phyloP scores from a whole-genome alignment of 2,797 vertebrate genomes.

The Enteromius anoplus region DNA sequence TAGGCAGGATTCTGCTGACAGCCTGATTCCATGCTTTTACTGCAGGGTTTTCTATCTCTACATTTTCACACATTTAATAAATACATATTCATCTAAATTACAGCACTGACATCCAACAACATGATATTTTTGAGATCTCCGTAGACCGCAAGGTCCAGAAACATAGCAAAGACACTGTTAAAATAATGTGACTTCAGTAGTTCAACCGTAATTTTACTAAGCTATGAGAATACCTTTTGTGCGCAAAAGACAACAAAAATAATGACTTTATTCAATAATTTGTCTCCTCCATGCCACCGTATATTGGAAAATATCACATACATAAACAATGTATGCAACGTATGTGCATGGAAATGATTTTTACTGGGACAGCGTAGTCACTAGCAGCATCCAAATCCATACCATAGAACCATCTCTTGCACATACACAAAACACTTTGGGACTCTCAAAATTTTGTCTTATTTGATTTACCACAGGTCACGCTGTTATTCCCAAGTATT shows the following conservation, averaged over 20 bases:
- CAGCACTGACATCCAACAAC: not conserved
- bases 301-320: too few relatives aligned
- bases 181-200: too few relatives aligned
- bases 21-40: not conserved
- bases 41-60: not conserved
- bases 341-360: not conserved
- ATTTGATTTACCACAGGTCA: constrained; percentile 75
- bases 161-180: too few relatives aligned
- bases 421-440: not conserved
- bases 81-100: not conserved
- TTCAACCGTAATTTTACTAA: too few relatives aligned
- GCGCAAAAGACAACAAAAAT: too few relatives aligned
- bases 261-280: too few relatives aligned
- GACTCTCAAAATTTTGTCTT: not conserved
- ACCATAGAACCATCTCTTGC: not conserved
- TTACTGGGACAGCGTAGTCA: not conserved
- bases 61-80: not conserved
- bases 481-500: constrained; percentile 92
- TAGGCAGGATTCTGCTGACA: not conserved
- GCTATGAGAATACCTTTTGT: too few relatives aligned
- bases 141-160: too few relatives aligned
- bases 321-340: too few relatives aligned
- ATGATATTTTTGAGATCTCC: too few relatives aligned
- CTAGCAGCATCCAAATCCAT: not conserved
- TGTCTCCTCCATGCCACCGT: too few relatives aligned